Percentiles rank a stretch among this genome's conserved stretches.
Evolutionary conservation across 2,888 invertebrate genomes (phyloP).

Genomic region (Chaitophorus viminalis): DNA sequence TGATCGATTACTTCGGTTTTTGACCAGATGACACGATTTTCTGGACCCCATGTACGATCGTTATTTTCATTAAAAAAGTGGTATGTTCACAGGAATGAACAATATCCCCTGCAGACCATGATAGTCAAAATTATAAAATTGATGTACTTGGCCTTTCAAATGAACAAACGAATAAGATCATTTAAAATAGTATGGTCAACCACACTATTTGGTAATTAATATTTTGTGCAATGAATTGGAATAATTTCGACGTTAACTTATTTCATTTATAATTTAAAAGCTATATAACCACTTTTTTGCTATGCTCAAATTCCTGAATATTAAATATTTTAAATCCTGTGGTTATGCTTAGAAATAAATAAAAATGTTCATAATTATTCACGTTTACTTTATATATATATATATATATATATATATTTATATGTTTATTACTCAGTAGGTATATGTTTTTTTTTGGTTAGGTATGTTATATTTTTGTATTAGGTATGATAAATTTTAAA

Average conservation of each 20-base stretch:
- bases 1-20: slow-evolving; percentile 2
- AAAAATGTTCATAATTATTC: too few species aligned
- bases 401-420: too few species aligned
- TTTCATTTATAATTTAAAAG: not conserved
- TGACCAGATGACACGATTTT: not conserved
- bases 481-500: too few species aligned
- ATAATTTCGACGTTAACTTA: not conserved
- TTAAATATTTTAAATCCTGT: too few species aligned
- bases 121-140: not conserved
- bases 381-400: too few species aligned
- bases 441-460: too few species aligned
- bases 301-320: too few species aligned
- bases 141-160: not conserved
- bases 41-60: not conserved
- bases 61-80: not conserved
- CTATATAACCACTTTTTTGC: too few species aligned
- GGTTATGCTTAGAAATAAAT: too few species aligned
- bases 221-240: not conserved
- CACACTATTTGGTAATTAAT: too few species aligned
- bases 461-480: too few species aligned
- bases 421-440: too few species aligned
- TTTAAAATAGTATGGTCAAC: not conserved
- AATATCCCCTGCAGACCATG: not conserved
- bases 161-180: not conserved
- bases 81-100: slow-evolving; percentile 10